These are phyloP conservation scores for Sebastes ruberrimus DNA, from an alignment of 2,797 vertebrate genomes.

Conservation along the genomic window DNA sequence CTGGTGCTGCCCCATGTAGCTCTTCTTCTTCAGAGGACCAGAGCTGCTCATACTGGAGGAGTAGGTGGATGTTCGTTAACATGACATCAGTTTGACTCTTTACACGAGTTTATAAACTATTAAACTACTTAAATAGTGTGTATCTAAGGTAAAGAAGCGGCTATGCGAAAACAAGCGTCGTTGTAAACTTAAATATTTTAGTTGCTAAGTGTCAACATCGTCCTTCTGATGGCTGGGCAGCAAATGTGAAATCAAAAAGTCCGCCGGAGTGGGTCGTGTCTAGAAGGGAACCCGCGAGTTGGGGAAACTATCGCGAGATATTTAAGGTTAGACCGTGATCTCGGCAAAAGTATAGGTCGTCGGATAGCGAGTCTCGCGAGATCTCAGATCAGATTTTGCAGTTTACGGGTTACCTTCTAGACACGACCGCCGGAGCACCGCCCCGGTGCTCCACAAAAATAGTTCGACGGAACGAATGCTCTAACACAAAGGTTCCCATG, in stretches of 20 bases:
- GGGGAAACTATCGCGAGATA: fast-evolving
- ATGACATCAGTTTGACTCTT: slow-evolving; percentile 43
- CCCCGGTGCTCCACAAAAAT: slow-evolving; percentile 50
- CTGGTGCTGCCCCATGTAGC: slow-evolving; percentile 82
- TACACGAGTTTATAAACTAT: neutral
- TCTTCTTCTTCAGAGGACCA: slow-evolving; percentile 71
- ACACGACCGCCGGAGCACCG: slow-evolving; percentile 41
- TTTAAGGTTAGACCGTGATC: too few relatives aligned
- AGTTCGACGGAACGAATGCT: slow-evolving; percentile 41
- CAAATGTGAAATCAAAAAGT: slow-evolving; percentile 60
- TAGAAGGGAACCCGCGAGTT: too few relatives aligned
- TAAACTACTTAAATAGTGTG: neutral
- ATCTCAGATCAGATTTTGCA: too few relatives aligned
- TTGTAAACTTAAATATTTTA: neutral
- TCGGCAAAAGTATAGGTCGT: too few relatives aligned
- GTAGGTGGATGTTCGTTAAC: slow-evolving; percentile 13
- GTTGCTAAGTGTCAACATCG: neutral
- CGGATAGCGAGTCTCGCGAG: too few relatives aligned
- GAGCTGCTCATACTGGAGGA: slow-evolving; percentile 57
- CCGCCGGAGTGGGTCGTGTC: slow-evolving; percentile 41
- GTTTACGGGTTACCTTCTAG: too few relatives aligned
- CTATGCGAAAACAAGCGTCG: neutral
- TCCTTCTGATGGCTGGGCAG: fast-evolving
- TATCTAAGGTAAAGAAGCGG: neutral
- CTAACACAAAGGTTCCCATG: slow-evolving; percentile 34